These are phyloP conservation scores for Leptogaster cylindrica DNA, from an alignment of 2,888 invertebrate species.

Conservation along the genomic window DNA sequence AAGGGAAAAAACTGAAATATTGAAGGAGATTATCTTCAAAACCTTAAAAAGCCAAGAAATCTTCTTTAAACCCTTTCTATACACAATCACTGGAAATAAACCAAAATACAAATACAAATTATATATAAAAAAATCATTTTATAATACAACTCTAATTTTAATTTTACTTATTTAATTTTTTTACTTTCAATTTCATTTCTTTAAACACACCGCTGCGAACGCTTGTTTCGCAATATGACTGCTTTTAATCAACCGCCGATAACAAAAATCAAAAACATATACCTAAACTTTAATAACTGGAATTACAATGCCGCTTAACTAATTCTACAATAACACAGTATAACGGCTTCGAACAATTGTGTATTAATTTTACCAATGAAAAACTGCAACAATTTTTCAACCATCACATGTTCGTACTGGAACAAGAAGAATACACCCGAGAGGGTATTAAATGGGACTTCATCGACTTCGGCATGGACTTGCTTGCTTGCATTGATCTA, in stretches of 20 bases:
- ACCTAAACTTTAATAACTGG: constrained; percentile 11
- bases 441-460: constrained; percentile 98
- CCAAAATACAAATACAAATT: too few species aligned
- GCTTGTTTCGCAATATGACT: neutral
- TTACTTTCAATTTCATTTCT: neutral
- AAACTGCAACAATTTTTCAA: constrained; percentile 99
- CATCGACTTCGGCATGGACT: constrained; percentile 99
- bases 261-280: constrained; percentile 1
- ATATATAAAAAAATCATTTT: neutral
- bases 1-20: neutral
- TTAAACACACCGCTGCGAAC: neutral
- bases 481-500: constrained; percentile 97
- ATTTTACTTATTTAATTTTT: neutral
- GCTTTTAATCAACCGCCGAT: neutral
- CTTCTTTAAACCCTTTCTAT: neutral
- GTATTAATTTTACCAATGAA: constrained; percentile 99
- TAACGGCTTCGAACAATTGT: constrained; percentile 99
- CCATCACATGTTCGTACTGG: constrained; percentile 99
- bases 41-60: neutral
- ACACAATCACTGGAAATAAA: too few species aligned
- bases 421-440: constrained; percentile 97
- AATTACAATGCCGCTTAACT: constrained; percentile 10
- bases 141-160: neutral
- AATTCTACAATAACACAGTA: constrained; percentile 65
- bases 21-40: neutral